Base-by-base conservation (phyloP, 2,113 vertebrate genomes). In the Proteles cristata region DNA sequence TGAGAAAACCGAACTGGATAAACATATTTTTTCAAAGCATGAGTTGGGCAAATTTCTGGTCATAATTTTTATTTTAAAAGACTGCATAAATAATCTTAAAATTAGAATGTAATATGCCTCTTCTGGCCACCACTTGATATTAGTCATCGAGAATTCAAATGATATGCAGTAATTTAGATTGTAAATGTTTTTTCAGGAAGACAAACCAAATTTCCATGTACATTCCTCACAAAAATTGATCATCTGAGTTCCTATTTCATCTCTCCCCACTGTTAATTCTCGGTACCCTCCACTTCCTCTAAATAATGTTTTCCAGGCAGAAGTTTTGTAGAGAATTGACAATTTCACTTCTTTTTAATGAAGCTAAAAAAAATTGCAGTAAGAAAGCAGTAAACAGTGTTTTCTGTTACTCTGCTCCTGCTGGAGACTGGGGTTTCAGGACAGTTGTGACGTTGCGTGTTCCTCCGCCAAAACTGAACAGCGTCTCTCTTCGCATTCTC, bases 41-140 rank as follows among this genome's bases (percentile, higher is more conserved):
- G 14, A 74, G 6, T 88, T 79, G 21, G 39, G 68, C 61, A 63
- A 79, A 82, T 76, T 84, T 95, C 45, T 91, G 73, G 5, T 88
- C 43, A 21, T 55, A 48, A 88, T 82, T 90, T 93, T 92, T 85
- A 58, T 79, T 97, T 96, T 96, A 79, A 90, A 89, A 89, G 87
- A 71, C 10, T 33, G 39, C 28, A 80, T 92, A 92, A 88, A 80
- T 50, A 85, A 90, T 89, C 92, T 92, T 61, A 79, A 90, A 84
- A 88, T 95, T 94, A 80, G 55, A 88, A 65, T 82, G 25, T 53
- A 53, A 61, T 84, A 68, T 48, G 8, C 31, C 43, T 88, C 39
- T 45, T 21, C 33, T 50, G 88, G 65, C n/a, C 7, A 95, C 39
- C 6, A 48, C 90, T 79, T 95, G 21, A 33, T 90, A 71, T 58